These are phyloP conservation scores for Cydia strobilella DNA, from an alignment of 1,140 invertebrate species.

Conservation along the genomic window DNA sequence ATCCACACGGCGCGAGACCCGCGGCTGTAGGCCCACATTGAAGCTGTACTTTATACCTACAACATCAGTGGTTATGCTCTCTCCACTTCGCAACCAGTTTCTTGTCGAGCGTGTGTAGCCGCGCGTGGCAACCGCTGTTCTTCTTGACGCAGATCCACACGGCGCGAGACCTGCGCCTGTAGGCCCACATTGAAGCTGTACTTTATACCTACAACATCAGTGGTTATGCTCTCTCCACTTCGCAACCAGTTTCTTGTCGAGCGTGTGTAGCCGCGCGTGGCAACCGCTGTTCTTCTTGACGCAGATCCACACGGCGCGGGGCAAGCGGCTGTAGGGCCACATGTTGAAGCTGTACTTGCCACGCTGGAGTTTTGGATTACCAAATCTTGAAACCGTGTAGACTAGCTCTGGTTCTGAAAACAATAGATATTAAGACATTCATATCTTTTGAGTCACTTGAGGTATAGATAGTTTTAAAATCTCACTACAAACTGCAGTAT, in stretches of 20 bases:
- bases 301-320: slow-evolving; percentile 40
- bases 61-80: slow-evolving; percentile 48
- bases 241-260: slow-evolving; percentile 39
- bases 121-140: slow-evolving; percentile 34
- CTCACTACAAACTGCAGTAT: too few relatives aligned
- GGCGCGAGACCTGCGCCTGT: too few relatives aligned
- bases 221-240: slow-evolving; percentile 46
- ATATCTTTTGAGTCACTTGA: not conserved
- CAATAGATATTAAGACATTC: not conserved
- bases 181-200: not conserved
- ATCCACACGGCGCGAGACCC: slow-evolving; percentile 32
- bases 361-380: slow-evolving; percentile 43
- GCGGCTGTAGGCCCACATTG: not conserved
- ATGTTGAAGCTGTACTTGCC: slow-evolving; percentile 18
- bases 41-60: not conserved
- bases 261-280: slow-evolving; percentile 38
- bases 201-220: slow-evolving; percentile 15
- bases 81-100: not conserved
- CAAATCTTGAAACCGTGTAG: slow-evolving; percentile 43
- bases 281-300: slow-evolving; percentile 38
- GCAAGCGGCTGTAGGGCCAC: not conserved
- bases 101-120: too few relatives aligned
- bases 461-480: too few relatives aligned
- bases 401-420: slow-evolving; percentile 10
- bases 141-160: slow-evolving; percentile 43